phyloP scores from a whole-genome alignment of 2,888 invertebrate species.

The Tachina lurida region DNA sequence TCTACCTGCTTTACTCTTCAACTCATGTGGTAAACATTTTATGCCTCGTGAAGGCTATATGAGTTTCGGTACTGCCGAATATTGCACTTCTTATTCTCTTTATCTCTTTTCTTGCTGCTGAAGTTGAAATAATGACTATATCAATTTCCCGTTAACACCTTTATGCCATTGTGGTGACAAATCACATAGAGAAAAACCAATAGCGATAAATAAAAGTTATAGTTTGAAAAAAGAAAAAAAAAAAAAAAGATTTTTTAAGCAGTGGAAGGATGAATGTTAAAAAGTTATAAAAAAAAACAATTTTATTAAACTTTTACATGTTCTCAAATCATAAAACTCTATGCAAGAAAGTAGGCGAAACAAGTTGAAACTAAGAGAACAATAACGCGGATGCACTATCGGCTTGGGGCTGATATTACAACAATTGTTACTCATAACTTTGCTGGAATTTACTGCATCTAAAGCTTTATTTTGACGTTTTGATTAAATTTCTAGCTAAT shows the following conservation, averaged over 20 bases:
- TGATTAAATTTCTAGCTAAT: background rate
- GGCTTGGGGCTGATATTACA: background rate
- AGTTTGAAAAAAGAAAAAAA: background rate
- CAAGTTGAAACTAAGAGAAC: background rate
- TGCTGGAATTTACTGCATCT: background rate
- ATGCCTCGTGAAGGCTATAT: no score
- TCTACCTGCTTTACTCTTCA: no score
- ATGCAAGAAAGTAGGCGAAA: background rate
- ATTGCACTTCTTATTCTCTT: background rate
- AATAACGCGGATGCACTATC: background rate
- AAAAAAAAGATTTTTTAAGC: background rate
- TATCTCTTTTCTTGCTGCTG: background rate
- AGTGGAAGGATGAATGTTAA: constrained; percentile 15
- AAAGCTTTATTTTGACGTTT: background rate
- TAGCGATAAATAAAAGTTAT: constrained; percentile 35
- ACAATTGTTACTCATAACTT: background rate
- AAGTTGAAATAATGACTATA: constrained; percentile 52
- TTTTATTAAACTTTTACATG: constrained; percentile 34
- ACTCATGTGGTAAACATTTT: no score
- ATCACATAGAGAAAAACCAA: constrained; percentile 45
- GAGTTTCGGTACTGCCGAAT: no score
- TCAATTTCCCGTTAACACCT: constrained; percentile 67
- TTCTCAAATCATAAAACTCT: constrained; percentile 7
- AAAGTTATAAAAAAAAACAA: constrained; percentile 51
- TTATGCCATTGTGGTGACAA: constrained; percentile 66